A percentile compares a stretch with the other conserved stretches of the same genome.
phyloP scores from a whole-genome alignment of 1,140 invertebrate genomes.

The Conus ventricosus region DNA sequence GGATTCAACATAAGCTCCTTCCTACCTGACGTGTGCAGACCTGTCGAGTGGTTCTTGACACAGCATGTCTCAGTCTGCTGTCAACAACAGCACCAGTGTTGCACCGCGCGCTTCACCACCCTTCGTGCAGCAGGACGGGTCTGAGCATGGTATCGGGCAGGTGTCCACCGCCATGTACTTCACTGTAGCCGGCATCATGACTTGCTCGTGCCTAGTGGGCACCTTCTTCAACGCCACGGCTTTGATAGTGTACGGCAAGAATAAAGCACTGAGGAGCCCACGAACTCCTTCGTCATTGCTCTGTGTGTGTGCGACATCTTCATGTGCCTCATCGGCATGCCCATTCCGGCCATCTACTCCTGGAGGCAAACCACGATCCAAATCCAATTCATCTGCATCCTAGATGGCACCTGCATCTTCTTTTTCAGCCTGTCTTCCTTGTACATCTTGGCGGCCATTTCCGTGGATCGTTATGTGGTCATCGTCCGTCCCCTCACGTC shows the following conservation, averaged over 20 bases:
- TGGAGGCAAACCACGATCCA: conserved; percentile 25
- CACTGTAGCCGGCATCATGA: conserved; percentile 32
- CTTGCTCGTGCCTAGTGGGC: conserved; percentile 35
- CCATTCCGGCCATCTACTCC: conserved; percentile 31
- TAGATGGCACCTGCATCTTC: conserved; percentile 44
- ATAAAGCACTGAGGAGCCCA: conserved; percentile 47
- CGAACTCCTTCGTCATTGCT: conserved; percentile 47
- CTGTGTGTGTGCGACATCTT: conserved; percentile 46
- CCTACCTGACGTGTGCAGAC: too few species aligned
- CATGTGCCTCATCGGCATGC: conserved; percentile 42
- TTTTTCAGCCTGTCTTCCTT: conserved; percentile 45
- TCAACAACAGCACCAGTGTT: too few species aligned
- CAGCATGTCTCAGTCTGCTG: too few species aligned
- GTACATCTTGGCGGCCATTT: conserved; percentile 45
- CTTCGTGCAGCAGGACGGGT: too few species aligned
- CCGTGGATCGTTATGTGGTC: conserved; percentile 50
- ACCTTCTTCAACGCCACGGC: conserved; percentile 31
- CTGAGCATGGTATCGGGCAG: neutral
- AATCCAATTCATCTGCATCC: conserved; percentile 21
- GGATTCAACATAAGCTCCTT: too few species aligned
- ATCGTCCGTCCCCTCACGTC: conserved; percentile 44
- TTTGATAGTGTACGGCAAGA: conserved; percentile 49
- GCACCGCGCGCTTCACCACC: too few species aligned
- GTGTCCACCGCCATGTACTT: neutral
- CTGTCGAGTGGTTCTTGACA: too few species aligned